Evolutionary conservation across 2,113 vertebrate species (phyloP).

Genomic region (Oncorhynchus tshawytscha): DNA sequence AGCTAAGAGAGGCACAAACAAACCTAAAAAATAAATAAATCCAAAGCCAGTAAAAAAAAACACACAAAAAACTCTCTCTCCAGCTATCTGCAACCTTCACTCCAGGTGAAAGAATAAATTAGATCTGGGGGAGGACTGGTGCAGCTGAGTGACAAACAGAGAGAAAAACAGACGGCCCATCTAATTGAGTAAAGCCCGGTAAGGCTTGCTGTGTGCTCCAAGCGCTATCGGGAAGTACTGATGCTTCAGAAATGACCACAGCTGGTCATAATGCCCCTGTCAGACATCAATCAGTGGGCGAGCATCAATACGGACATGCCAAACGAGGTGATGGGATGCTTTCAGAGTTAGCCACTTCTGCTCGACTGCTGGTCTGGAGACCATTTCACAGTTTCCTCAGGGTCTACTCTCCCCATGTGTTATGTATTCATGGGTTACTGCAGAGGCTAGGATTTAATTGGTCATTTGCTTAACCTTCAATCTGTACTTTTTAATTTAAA

Average conservation of each 20-base stretch:
- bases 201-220: neutral
- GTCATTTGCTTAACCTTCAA: neutral
- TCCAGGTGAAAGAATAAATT: slow-evolving; percentile 52
- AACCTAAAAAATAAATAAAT: neutral
- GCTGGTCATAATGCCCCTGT: slow-evolving; percentile 1
- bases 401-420: too few relatives aligned
- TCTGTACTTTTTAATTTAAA: neutral
- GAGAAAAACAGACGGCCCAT: slow-evolving; percentile 14
- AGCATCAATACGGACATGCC: neutral
- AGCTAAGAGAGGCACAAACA: neutral
- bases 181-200: neutral
- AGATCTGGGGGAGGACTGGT: slow-evolving; percentile 44
- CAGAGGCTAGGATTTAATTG: neutral
- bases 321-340: neutral
- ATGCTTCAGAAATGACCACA: neutral
- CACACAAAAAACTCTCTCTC: too few relatives aligned
- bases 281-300: neutral
- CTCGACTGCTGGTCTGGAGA: neutral
- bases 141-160: slow-evolving; percentile 26
- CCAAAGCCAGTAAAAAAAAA: neutral
- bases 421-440: neutral
- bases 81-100: slow-evolving; percentile 41
- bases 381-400: neutral
- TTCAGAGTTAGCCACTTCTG: neutral
- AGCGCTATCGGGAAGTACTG: neutral